Evolutionary conservation across 1,140 invertebrate genomes (phyloP).

Genomic region (Cepaea nemoralis): DNA sequence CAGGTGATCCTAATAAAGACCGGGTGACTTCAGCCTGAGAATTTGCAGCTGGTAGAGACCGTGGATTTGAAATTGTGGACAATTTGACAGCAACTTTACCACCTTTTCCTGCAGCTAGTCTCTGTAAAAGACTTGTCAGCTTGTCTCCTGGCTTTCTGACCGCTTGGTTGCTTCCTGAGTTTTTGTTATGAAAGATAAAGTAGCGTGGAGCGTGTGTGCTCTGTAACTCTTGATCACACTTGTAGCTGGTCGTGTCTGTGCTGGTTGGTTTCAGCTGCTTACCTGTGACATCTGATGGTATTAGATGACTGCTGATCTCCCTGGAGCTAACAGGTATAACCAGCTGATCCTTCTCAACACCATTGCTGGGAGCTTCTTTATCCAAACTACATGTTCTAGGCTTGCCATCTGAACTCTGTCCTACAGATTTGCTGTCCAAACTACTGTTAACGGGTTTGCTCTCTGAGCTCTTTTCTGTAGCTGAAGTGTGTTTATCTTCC

Average conservation of each 20-base stretch:
- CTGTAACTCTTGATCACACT: background rate
- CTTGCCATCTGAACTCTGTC: too few relatives aligned
- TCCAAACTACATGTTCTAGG: too few relatives aligned
- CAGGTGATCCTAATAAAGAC: background rate
- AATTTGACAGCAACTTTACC: background rate
- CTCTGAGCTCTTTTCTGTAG: too few relatives aligned
- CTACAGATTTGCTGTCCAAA: too few relatives aligned
- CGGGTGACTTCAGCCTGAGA: background rate
- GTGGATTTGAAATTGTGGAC: background rate
- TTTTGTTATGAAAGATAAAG: background rate
- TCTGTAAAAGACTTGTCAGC: background rate
- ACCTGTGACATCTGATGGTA: background rate
- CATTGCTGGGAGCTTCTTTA: too few relatives aligned
- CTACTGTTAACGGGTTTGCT: too few relatives aligned
- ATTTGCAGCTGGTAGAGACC: background rate
- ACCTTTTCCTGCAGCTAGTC: background rate
- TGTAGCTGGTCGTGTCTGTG: too few relatives aligned
- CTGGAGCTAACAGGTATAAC: background rate
- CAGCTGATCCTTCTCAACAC: too few relatives aligned
- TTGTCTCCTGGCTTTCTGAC: background rate
- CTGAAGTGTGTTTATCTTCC: too few relatives aligned
- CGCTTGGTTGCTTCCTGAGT: background rate
- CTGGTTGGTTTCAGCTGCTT: too few relatives aligned
- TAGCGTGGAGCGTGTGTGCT: background rate
- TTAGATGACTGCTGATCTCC: background rate